Evolutionary conservation across 2,113 vertebrate genomes (phyloP), one percentile per base, ranked within the genome.

Genomic region (Phylloscopus whistleri): DNA sequence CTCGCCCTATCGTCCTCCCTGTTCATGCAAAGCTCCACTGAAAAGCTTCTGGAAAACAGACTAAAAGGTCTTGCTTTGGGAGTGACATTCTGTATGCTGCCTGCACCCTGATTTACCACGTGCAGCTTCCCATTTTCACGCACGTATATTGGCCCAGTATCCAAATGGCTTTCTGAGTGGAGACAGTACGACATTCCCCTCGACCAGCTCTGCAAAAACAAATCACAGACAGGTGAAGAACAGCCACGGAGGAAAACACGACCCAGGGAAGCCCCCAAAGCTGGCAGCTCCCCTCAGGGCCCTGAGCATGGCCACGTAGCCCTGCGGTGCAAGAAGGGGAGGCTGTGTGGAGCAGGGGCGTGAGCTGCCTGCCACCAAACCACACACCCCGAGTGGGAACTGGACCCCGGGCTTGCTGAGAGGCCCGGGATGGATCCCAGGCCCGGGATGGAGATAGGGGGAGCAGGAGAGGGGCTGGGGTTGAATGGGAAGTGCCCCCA

Each of bases 121-220:
- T 98, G 98, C 39, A 99, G 98, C 86, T 92, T 97, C 72, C 99
- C 98, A 43, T 98, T 98, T 96, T 99, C 99, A 63, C 98, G 98
- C 75, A 99, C 98, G 6, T 99, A 99, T 80, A 99, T 94, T 4
- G 97, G 95, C 49, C 98, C 98, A 43, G 87, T 87, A 73, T 98
- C 98, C 97, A 96, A 88, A 74, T 92, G 90, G 92, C 88, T 95
- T 95, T 95, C 97, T 46, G 97, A 95, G 77, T 94, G 95, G 93
- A 98, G 93, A 94, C 95, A 97, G 90, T 94, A 97, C 93, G 97
- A 98, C 98, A 98, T 98, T 89, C 94, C 96, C 91, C 89, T 92
- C 11, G 24, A 69, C 58, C 84, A 72, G 79, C 30, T 90, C 95
- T 96, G 93, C 44, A 63, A 73, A 86, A 86, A 52, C 78, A 93